phyloP scores from a whole-genome alignment of 2,888 invertebrate genomes.

The Shargacucullia verbasci region DNA sequence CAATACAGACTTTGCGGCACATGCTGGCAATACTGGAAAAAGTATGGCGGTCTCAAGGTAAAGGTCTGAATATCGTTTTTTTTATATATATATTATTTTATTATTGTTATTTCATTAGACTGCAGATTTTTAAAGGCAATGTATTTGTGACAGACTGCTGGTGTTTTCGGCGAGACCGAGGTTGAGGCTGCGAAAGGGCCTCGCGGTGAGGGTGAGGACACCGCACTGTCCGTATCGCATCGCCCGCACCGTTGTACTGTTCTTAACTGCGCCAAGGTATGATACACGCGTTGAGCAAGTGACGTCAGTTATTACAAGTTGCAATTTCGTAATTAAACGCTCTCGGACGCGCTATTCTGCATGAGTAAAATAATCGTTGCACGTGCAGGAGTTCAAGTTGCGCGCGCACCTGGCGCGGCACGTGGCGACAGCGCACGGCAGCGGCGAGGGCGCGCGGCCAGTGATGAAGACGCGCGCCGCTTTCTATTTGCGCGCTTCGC shows the following conservation, averaged over 20 bases:
- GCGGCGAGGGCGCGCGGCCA: constrained; percentile 92
- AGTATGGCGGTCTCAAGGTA: constrained; percentile 98
- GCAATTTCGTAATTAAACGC: too few species aligned
- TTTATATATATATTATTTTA: constrained; percentile 22
- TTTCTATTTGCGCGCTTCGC: constrained; percentile 97
- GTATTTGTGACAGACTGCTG: constrained; percentile 75
- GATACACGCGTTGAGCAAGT: background rate
- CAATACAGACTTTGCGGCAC: constrained; percentile 97
- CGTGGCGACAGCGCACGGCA: constrained; percentile 97
- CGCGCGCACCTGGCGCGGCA: constrained; percentile 98
- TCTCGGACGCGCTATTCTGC: too few species aligned
- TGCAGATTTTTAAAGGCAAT: constrained; percentile 9
- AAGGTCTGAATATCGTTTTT: constrained; percentile 30
- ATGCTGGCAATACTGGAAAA: constrained; percentile 99
- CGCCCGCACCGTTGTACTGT: constrained; percentile 96
- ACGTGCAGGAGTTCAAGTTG: constrained; percentile 95
- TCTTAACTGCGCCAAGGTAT: constrained; percentile 95
- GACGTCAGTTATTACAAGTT: too few species aligned
- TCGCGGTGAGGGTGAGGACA: constrained; percentile 82
- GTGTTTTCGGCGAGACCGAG: constrained; percentile 84
- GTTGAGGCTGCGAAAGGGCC: constrained; percentile 75
- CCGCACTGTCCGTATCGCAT: constrained; percentile 90
- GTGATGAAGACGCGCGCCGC: constrained; percentile 99
- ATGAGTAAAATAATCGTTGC: constrained; percentile 8
- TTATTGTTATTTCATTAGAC: constrained; percentile 17